These are phyloP conservation scores for Coracopsis vasa DNA, from an alignment of 2,113 vertebrate species.

Conservation along the genomic window DNA sequence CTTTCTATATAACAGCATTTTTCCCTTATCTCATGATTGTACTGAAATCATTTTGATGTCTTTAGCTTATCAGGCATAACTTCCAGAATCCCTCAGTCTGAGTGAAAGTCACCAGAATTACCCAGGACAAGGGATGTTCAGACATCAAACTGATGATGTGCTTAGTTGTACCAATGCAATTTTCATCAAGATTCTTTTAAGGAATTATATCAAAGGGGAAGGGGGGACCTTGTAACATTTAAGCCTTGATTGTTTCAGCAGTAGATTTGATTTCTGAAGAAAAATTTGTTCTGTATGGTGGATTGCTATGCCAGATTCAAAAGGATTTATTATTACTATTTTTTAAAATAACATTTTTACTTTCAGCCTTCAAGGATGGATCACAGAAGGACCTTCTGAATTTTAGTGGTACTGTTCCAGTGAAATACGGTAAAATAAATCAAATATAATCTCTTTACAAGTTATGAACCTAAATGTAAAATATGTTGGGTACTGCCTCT, in stretches of 20 bases:
- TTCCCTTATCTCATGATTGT: neutral
- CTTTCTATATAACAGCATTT: neutral
- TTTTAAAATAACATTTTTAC: neutral
- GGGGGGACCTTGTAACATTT: neutral
- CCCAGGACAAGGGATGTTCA: neutral
- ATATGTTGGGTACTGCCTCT: neutral
- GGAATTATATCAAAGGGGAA: neutral
- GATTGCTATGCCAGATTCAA: neutral
- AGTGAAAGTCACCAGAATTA: neutral
- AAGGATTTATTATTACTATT: neutral
- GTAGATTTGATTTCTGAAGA: neutral
- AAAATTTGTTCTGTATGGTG: neutral
- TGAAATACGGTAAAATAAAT: conserved; percentile 81
- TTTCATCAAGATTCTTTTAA: neutral
- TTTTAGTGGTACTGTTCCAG: conserved; percentile 86
- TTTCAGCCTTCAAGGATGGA: conserved; percentile 88
- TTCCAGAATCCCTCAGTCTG: neutral
- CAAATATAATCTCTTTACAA: neutral
- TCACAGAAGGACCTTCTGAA: conserved; percentile 92
- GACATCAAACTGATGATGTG: neutral
- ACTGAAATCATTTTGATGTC: neutral
- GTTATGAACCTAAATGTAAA: neutral
- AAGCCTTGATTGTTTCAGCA: neutral
- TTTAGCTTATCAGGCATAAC: neutral
- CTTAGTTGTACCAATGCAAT: neutral